Evolutionary conservation across 2,113 vertebrate species (phyloP).

Genomic region (Mungos mungo): DNA sequence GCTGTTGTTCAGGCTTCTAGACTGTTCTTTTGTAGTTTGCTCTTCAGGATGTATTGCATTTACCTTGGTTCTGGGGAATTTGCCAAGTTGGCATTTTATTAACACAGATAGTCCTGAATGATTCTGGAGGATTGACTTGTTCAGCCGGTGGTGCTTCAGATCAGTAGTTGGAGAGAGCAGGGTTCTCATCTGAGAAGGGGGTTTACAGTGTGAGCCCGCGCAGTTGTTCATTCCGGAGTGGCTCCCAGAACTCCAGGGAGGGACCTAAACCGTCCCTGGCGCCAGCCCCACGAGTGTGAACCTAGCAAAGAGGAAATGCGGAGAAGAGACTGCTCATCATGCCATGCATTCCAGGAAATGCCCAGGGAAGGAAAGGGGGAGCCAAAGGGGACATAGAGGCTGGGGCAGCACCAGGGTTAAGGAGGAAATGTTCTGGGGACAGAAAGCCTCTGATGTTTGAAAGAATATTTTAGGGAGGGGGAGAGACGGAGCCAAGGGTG

Average conservation of each 20-base stretch:
- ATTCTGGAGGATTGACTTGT: background rate
- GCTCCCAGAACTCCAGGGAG: background rate
- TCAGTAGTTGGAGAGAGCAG: background rate
- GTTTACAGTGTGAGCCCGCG: background rate
- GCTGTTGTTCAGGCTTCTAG: background rate
- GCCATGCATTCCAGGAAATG: background rate
- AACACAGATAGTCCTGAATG: background rate
- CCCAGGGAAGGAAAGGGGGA: background rate
- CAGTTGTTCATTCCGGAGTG: background rate
- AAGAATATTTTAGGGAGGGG: background rate
- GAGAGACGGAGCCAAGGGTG: accelerated
- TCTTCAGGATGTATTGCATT: background rate
- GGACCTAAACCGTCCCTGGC: background rate
- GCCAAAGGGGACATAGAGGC: background rate
- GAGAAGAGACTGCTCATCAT: background rate
- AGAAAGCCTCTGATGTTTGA: background rate
- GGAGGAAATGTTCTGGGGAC: background rate
- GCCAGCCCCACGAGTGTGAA: background rate
- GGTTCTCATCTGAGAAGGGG: background rate
- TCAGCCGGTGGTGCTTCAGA: background rate
- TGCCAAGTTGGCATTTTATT: background rate
- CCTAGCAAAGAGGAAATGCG: accelerated
- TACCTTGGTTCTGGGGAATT: background rate
- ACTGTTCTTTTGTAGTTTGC: background rate
- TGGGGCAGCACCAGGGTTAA: background rate